These are phyloP conservation scores for Suncus etruscus DNA, from an alignment of 2,113 vertebrate genomes.

Conservation along the genomic window DNA sequence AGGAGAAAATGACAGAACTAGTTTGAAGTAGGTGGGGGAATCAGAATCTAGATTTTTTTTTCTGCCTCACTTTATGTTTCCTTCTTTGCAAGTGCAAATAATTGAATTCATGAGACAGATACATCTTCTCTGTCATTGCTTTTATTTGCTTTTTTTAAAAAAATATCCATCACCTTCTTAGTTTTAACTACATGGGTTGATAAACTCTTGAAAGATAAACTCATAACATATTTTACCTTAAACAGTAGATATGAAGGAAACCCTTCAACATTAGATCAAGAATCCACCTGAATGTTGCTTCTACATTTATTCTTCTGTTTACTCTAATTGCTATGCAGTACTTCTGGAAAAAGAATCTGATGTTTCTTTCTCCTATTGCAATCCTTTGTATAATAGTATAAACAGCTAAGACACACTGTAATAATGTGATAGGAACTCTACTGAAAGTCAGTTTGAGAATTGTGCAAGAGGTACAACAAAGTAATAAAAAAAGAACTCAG, in stretches of 20 bases:
- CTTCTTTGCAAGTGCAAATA: background rate
- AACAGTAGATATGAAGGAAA: conserved; percentile 45
- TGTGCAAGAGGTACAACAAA: conserved; percentile 54
- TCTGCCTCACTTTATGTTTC: background rate
- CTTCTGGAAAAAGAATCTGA: background rate
- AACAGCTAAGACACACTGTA: conserved; percentile 55
- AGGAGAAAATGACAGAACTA: background rate
- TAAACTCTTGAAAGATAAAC: conserved; percentile 57
- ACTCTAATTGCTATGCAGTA: conserved; percentile 45
- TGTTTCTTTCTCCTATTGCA: conserved; percentile 29
- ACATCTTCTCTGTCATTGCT: conserved; percentile 18
- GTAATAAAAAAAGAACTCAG: conserved; percentile 77
- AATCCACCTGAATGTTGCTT: background rate
- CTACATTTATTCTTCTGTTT: conserved; percentile 17
- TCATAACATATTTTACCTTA: conserved; percentile 43
- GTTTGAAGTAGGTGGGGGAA: background rate
- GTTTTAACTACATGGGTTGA: conserved; percentile 68
- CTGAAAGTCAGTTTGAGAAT: conserved; percentile 57
- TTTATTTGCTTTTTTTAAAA: conserved; percentile 65
- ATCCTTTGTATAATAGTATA: conserved; percentile 47
- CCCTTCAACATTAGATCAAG: conserved; percentile 50
- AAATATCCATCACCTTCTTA: conserved; percentile 5
- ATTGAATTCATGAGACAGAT: conserved; percentile 54
- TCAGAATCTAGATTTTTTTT: conserved; percentile 8
- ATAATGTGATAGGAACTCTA: conserved; percentile 53